phyloP scores from a whole-genome alignment of 2,888 invertebrate genomes.

The Disparrhopalites patrizii region DNA sequence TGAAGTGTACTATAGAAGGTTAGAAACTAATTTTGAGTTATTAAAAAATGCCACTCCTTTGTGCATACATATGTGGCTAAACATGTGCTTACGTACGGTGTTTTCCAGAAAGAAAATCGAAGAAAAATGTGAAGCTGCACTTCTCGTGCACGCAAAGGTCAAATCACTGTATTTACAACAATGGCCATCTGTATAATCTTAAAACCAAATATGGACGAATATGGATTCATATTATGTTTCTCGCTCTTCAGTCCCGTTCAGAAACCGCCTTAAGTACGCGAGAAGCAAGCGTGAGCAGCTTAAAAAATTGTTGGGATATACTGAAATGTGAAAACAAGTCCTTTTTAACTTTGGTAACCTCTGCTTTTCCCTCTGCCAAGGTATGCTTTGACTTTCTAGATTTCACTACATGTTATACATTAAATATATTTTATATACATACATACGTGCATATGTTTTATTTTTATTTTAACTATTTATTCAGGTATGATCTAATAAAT shows the following conservation, averaged over 20 bases:
- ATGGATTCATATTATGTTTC: conserved; percentile 95
- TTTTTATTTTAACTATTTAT: no score
- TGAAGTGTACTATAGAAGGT: conserved; percentile 91
- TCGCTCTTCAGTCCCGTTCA: conserved; percentile 78
- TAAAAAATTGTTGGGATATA: conserved; percentile 92
- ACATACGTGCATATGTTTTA: background rate
- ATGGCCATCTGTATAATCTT: conserved; percentile 58
- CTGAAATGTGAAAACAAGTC: conserved; percentile 86
- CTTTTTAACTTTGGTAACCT: conserved; percentile 84
- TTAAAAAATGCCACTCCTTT: background rate
- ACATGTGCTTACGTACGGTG: conserved; percentile 9
- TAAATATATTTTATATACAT: background rate
- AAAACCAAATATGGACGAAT: conserved; percentile 70
- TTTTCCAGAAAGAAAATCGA: conserved; percentile 67
- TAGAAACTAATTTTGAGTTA: conserved; percentile 48
- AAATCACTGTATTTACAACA: conserved; percentile 73
- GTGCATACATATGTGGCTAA: no score
- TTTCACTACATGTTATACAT: background rate
- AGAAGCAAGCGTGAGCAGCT: conserved; percentile 73
- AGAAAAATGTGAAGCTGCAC: conserved; percentile 80
- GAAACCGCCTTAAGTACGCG: conserved; percentile 73
- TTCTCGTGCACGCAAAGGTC: conserved; percentile 82
- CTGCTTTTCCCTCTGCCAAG: conserved; percentile 71
- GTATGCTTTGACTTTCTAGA: conserved; percentile 41
- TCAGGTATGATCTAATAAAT: no score